A percentile compares a stretch with the other conserved stretches of the same genome.
These are phyloP conservation scores for Helicoverpa zea DNA, from an alignment of 1,140 invertebrate species.

Conservation along the genomic window DNA sequence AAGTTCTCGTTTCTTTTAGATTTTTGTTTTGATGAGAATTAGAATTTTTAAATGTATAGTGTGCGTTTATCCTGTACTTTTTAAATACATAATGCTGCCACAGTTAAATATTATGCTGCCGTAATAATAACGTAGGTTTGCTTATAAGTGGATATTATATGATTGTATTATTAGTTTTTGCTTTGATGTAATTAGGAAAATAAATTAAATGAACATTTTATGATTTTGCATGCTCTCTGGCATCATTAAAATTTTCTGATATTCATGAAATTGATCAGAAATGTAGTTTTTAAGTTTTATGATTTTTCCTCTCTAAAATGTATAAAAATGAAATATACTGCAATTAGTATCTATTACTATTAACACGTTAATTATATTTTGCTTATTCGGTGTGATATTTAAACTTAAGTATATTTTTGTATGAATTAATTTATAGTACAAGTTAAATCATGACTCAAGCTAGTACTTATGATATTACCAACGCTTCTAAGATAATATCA, in stretches of 20 bases:
- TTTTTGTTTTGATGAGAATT: background rate
- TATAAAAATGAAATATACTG: slow-evolving; percentile 4
- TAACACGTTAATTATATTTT: slow-evolving; percentile 41
- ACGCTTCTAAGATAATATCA: slow-evolving; percentile 32
- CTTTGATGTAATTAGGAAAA: background rate
- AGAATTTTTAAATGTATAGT: background rate
- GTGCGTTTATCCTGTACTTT: background rate
- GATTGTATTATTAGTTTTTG: slow-evolving; percentile 5
- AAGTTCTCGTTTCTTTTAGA: background rate
- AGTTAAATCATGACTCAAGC: slow-evolving; percentile 45
- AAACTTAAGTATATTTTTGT: slow-evolving; percentile 47
- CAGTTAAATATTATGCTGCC: too few relatives aligned
- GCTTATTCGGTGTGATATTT: slow-evolving; percentile 52
- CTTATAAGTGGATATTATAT: background rate
- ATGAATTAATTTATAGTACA: slow-evolving; percentile 46
- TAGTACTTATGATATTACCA: slow-evolving; percentile 33
- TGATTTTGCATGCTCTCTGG: slow-evolving; percentile 17
- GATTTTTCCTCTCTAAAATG: slow-evolving; percentile 8
- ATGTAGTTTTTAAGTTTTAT: background rate
- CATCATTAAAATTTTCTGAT: background rate
- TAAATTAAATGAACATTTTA: background rate
- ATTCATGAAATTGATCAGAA: background rate
- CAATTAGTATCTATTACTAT: slow-evolving; percentile 3
- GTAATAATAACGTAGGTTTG: too few relatives aligned
- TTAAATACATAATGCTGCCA: background rate